Base-by-base conservation (phyloP, 2,888 invertebrate species). In the Cephus pulcher region DNA sequence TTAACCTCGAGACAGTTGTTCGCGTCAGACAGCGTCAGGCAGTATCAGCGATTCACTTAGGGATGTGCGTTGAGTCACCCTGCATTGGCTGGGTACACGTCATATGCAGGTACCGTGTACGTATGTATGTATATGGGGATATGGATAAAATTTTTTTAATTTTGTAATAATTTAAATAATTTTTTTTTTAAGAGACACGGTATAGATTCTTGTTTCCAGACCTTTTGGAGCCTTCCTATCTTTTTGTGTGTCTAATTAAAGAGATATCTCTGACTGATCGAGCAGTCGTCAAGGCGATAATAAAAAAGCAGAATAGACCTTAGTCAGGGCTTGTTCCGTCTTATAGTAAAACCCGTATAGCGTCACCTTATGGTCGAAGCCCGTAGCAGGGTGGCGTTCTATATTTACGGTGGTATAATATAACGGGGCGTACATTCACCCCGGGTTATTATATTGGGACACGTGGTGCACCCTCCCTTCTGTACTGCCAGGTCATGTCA, bases 341-440 rank as follows among this genome's bases (percentile, higher is more conserved):
- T 73, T 77, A 75, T 69, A 78, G 69, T 70, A 71, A 73, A 74
- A 35, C 56, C 81, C 80, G 79, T 79, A 81, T 76, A 77, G 80
- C 76, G 75, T 80, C 71, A 33, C 77, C 75, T 79, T 77, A 74
- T 34, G 74, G 77, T 73, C 33, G 76, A 73, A 77, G 75, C 75
- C 75, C 84, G 80, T 80, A 81, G 80, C 82, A 77, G 82, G 83
- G 82, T 81, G 80, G 80, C 82, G 81, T 82, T 86, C 86, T 86
- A 86, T 85, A 86, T 86, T 86, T 84, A 85, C 84, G 82, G 76
- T 79, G 74, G 74, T 34, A 74, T 34, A 34, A 74, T 78, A 74
- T 76, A 79, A 79, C 79, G 73, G 74, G 76, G 79, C 68, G 79
- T 76, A 76, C 79, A 70, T 79, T 79, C 79, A 79, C 79, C 79